phyloP scores from a whole-genome alignment of 2,113 vertebrate genomes.

The Hyla sarda region DNA sequence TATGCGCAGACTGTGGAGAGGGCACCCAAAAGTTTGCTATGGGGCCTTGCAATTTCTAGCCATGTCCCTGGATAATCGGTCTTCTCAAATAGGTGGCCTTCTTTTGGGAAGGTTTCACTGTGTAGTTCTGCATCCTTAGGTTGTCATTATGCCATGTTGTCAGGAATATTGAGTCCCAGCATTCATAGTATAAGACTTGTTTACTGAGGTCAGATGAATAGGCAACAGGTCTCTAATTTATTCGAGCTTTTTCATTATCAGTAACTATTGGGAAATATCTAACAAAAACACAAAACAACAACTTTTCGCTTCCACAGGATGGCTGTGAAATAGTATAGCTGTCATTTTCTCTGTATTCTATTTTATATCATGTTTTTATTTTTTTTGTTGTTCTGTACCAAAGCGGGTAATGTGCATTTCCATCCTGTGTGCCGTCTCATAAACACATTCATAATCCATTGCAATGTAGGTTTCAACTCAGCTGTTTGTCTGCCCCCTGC shows the following conservation, averaged over 20 bases:
- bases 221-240: neutral
- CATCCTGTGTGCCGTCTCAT: neutral
- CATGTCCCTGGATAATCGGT: too few species aligned
- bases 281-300: neutral
- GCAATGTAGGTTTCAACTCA: conserved; percentile 8
- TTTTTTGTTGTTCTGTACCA: neutral
- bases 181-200: neutral
- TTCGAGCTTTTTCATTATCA: neutral
- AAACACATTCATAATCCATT: conserved; percentile 28
- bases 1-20: too few species aligned
- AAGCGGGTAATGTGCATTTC: neutral
- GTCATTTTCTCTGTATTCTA: neutral
- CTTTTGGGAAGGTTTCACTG: neutral
- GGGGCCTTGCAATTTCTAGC: too few species aligned
- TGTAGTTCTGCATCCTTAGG: too few species aligned
- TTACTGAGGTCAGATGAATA: neutral
- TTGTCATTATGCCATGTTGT: neutral
- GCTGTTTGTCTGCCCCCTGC: conserved; percentile 24
- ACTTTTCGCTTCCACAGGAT: neutral
- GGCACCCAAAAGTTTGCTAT: too few species aligned
- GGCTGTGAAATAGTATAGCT: neutral
- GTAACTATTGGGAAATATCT: neutral
- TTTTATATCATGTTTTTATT: neutral
- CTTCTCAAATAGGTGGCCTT: neutral
- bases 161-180: neutral